phyloP scores from a whole-genome alignment of 2,113 vertebrate species.

The Callorhinus ursinus region DNA sequence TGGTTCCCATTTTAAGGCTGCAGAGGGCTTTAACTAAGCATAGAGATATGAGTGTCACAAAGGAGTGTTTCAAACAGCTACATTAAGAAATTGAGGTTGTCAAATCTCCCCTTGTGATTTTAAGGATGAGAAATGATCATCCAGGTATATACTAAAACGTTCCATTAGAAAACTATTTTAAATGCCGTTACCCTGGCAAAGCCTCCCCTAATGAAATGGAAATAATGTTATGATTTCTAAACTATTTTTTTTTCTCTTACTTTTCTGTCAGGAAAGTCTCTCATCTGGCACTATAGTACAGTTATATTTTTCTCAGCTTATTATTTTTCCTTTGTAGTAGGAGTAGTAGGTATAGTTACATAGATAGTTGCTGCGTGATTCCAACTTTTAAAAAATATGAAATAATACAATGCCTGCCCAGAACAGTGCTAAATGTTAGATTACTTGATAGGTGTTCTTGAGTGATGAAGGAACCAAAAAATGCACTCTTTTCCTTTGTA shows the following conservation, averaged over 20 bases:
- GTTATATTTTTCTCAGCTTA: constrained; percentile 32
- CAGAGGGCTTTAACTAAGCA: constrained; percentile 70
- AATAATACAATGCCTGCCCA: background rate
- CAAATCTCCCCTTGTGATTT: constrained; percentile 52
- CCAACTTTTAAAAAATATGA: background rate
- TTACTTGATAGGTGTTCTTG: background rate
- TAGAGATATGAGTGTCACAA: constrained; percentile 3
- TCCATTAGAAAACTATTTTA: constrained; percentile 66
- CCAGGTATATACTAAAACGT: constrained; percentile 46
- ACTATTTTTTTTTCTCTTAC: background rate
- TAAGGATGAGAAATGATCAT: constrained; percentile 42
- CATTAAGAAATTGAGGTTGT: constrained; percentile 73
- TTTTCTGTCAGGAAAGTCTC: constrained; percentile 17
- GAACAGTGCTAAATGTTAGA: background rate
- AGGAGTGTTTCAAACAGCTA: constrained; percentile 58
- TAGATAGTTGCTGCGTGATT: background rate
- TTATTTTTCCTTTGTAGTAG: background rate
- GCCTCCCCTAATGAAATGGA: constrained; percentile 46
- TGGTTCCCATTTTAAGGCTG: constrained; percentile 70
- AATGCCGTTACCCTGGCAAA: constrained; percentile 43
- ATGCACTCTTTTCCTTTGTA: background rate
- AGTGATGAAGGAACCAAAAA: background rate
- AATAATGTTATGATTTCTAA: constrained; percentile 55
- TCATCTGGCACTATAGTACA: background rate
- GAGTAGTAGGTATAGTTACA: background rate